Percentiles rank a stretch among this genome's conserved stretches.
Conservation (phyloP, 2,888 invertebrate species). For the Synergus umbraculus region DNA sequence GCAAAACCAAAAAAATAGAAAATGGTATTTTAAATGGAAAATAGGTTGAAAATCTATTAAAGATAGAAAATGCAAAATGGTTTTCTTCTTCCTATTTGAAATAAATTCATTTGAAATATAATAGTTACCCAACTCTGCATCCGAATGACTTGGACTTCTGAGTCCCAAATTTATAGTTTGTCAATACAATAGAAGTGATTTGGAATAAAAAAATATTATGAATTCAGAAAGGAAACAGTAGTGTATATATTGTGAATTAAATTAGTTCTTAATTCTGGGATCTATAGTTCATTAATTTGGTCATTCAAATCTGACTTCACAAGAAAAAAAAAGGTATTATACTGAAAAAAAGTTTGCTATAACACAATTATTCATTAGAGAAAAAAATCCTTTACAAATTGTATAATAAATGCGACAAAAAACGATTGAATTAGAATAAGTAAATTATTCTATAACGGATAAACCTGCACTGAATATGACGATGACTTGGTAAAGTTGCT, state of each 20-base stretch:
- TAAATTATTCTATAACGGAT: background rate
- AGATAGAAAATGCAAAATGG: too few species aligned
- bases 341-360: background rate
- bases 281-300: background rate
- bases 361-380: background rate
- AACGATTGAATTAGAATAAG: background rate
- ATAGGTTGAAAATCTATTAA: too few species aligned
- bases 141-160: background rate
- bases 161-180: background rate
- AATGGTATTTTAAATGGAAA: too few species aligned
- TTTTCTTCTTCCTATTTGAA: background rate
- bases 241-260: background rate
- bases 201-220: background rate
- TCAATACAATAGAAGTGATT: background rate
- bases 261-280: background rate
- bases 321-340: background rate
- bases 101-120: background rate
- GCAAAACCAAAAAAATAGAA: too few species aligned
- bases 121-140: background rate
- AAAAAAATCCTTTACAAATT: background rate
- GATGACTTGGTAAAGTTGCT: conserved; percentile 40
- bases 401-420: background rate
- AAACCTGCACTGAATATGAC: background rate
- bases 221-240: background rate
- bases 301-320: background rate